phyloP scores from a whole-genome alignment of 2,888 invertebrate genomes.

The Eristalinus sepulchralis region DNA sequence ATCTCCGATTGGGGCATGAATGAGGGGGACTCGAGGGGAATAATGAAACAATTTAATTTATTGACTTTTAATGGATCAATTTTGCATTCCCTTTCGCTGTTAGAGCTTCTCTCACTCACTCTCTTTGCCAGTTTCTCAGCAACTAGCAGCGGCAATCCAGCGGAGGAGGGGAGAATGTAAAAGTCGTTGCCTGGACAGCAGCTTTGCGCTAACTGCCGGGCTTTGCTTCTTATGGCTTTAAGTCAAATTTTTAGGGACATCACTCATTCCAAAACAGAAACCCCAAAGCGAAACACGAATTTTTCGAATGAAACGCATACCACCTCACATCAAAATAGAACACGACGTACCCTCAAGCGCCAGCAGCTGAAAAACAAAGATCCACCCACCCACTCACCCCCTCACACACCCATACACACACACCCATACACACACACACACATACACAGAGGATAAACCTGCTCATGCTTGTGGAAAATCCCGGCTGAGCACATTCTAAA shows the following conservation, averaged over 20 bases:
- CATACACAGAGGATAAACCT: constrained; percentile 13
- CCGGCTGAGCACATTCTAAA: constrained; percentile 51
- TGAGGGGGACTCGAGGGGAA: background rate
- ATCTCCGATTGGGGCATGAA: background rate
- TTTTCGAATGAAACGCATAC: constrained; percentile 18
- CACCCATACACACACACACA: too few species aligned
- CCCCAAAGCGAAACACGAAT: constrained; percentile 9
- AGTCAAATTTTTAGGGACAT: background rate
- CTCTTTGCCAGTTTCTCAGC: background rate
- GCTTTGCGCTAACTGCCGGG: background rate
- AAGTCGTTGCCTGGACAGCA: background rate
- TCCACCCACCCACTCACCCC: background rate
- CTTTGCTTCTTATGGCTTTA: background rate
- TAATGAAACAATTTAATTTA: constrained; percentile 41
- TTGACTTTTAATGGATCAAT: constrained; percentile 57
- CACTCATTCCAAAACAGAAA: background rate
- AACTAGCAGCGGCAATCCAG: background rate
- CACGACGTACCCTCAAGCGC: constrained; percentile 7
- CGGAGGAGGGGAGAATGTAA: background rate
- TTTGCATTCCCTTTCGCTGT: constrained; percentile 34
- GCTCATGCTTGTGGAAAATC: constrained; percentile 40
- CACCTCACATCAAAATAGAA: background rate
- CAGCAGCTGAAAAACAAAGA: background rate
- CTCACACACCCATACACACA: too few species aligned
- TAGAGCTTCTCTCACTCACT: background rate